Percentiles rank a stretch among this genome's conserved stretches.
Conservation (phyloP, 2,888 invertebrate genomes). For the Apoda limacodes region DNA sequence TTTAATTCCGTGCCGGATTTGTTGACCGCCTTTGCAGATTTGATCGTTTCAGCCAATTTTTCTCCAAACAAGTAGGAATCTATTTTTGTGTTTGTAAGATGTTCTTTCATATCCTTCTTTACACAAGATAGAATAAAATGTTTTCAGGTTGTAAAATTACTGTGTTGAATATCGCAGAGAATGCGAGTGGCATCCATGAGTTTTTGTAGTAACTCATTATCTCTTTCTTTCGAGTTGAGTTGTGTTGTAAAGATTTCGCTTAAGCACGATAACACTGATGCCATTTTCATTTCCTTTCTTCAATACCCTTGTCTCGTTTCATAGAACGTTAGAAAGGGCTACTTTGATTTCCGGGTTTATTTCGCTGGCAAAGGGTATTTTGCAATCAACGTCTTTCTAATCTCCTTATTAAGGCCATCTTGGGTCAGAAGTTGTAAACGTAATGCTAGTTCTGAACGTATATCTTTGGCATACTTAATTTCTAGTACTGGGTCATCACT, state of each 20-base stretch:
- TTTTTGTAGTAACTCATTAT: conserved; percentile 4
- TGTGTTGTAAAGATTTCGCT: background rate
- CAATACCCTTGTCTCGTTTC: conserved; percentile 8
- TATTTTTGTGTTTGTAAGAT: conserved; percentile 15
- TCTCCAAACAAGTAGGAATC: conserved; percentile 17
- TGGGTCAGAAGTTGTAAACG: no score
- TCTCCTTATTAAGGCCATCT: no score
- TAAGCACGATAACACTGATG: background rate
- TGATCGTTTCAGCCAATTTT: conserved; percentile 15
- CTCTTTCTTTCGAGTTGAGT: conserved; percentile 3
- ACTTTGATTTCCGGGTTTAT: conserved; percentile 7
- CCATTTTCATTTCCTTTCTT: conserved; percentile 4
- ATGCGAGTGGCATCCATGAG: conserved; percentile 15
- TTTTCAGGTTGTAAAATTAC: conserved; percentile 13
- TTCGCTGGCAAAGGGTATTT: no score
- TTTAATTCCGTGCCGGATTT: conserved; percentile 16
- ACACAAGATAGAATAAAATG: conserved; percentile 10
- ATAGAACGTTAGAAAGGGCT: conserved; percentile 1
- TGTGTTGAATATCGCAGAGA: no score
- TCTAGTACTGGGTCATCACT: no score
- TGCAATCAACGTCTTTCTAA: no score
- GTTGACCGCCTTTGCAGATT: conserved; percentile 16
- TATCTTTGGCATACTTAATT: no score
- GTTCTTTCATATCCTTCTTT: conserved; percentile 20
- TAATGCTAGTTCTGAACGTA: no score